Conservation (phyloP, 2,797 vertebrate species). For the Glyptemys insculpta region DNA sequence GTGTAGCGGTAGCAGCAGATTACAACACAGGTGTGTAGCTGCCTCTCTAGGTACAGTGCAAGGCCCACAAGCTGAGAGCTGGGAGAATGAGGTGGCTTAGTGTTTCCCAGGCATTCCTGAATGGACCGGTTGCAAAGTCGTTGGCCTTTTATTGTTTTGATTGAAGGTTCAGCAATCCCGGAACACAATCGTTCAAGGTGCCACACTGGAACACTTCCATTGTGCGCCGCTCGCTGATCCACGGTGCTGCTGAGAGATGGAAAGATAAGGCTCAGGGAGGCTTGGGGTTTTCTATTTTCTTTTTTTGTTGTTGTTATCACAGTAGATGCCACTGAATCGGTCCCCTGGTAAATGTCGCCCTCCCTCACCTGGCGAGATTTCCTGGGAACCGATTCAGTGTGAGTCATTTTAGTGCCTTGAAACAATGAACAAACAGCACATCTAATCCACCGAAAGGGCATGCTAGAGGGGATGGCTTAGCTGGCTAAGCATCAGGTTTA, state of each 20-base stretch:
- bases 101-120: neutral
- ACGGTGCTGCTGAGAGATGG: constrained; percentile 26
- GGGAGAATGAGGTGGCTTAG: neutral
- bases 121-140: neutral
- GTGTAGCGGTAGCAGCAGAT: too few species aligned
- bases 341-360: constrained; percentile 58
- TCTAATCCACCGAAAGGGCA: constrained; percentile 73
- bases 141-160: neutral
- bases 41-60: neutral
- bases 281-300: neutral
- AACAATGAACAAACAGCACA: constrained; percentile 60
- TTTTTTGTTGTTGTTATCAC: neutral
- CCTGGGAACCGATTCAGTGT: constrained; percentile 45
- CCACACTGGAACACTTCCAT: constrained; percentile 39
- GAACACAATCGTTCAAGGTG: constrained; percentile 42
- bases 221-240: neutral
- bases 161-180: neutral
- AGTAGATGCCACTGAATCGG: constrained; percentile 6
- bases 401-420: constrained; percentile 58
- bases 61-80: neutral
- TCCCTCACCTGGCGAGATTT: constrained; percentile 63
- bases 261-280: constrained; percentile 38
- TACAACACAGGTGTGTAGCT: neutral
- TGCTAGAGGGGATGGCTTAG: constrained; percentile 21
- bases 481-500: neutral